Evolutionary conservation across 2,113 vertebrate genomes (phyloP).

Genomic region (Chrysemys picta): DNA sequence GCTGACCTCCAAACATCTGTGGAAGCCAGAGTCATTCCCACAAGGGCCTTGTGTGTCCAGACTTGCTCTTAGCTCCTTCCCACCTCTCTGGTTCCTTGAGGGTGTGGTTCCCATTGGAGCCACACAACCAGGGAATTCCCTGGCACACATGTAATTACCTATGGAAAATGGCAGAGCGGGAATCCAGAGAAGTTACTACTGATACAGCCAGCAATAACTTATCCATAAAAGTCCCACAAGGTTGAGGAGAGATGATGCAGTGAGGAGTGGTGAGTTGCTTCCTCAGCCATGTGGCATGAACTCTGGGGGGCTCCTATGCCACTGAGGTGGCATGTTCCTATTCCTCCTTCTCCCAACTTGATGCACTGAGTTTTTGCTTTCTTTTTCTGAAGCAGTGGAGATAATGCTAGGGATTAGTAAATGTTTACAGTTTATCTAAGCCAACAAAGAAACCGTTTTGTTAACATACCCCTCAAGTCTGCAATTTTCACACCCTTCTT

Average conservation of each 20-base stretch:
- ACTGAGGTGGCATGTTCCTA: neutral
- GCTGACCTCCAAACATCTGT: neutral
- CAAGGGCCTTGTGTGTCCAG: neutral
- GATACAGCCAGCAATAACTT: neutral
- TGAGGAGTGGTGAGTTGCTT: fast-evolving
- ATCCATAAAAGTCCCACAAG: neutral
- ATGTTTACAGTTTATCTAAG: neutral
- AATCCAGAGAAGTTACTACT: neutral
- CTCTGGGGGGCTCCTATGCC: neutral
- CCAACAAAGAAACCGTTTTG: fast-evolving
- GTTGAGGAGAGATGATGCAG: neutral
- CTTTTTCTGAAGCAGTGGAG: neutral
- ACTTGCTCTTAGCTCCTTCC: neutral
- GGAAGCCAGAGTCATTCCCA: neutral
- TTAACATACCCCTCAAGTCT: neutral
- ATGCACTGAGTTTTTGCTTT: neutral
- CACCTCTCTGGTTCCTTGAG: neutral
- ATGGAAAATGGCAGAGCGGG: neutral
- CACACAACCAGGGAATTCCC: neutral
- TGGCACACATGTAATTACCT: neutral
- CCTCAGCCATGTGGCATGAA: neutral
- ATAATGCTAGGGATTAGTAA: neutral
- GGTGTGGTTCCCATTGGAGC: neutral
- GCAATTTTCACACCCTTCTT: neutral
- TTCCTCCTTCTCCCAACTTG: neutral